phyloP scores from a whole-genome alignment of 1,140 invertebrate species.

The Hyposmocoma kahamanoa region DNA sequence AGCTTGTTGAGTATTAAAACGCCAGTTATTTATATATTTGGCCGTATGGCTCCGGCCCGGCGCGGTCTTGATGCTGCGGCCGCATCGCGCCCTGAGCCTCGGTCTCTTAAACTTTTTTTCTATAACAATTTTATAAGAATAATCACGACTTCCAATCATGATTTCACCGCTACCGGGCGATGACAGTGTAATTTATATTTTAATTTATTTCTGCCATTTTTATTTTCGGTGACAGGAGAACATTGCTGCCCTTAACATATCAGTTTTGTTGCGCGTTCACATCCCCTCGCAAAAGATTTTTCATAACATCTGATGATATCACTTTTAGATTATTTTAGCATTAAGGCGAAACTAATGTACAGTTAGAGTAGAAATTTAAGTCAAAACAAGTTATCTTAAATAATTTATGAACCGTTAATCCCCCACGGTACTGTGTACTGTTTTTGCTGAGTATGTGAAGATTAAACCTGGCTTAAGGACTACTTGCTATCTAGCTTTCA shows the following conservation, averaged over 20 bases:
- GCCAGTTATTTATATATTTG: conserved; percentile 21
- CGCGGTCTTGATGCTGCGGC: conserved; percentile 64
- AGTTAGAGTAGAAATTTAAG: conserved; percentile 74
- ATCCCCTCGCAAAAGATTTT: conserved; percentile 38
- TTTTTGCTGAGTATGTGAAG: conserved; percentile 47
- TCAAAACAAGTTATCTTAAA: conserved; percentile 67
- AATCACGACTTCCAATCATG: conserved; percentile 42
- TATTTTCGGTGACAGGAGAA: conserved; percentile 51
- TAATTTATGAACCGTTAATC: conserved; percentile 64
- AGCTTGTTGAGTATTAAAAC: conserved; percentile 29
- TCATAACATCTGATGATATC: conserved; percentile 64
- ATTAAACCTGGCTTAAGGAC: conserved; percentile 57
- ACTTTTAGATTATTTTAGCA: conserved; percentile 74
- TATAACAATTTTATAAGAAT: conserved; percentile 46
- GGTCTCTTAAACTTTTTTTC: conserved; percentile 55
- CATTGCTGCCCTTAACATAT: conserved; percentile 47
- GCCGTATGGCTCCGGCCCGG: conserved; percentile 40
- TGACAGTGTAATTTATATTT: conserved; percentile 45
- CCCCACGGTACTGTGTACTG: conserved; percentile 63
- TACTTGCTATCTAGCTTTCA: conserved; percentile 65
- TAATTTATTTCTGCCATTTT: conserved; percentile 52
- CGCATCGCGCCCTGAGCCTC: conserved; percentile 38
- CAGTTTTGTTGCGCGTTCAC: conserved; percentile 52
- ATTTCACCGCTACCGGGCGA: conserved; percentile 55
- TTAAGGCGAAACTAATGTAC: conserved; percentile 76